Evolutionary conservation across 2,888 invertebrate species (phyloP), one percentile per base, ranked within the genome.

Genomic region (Eucera pruinosa): DNA sequence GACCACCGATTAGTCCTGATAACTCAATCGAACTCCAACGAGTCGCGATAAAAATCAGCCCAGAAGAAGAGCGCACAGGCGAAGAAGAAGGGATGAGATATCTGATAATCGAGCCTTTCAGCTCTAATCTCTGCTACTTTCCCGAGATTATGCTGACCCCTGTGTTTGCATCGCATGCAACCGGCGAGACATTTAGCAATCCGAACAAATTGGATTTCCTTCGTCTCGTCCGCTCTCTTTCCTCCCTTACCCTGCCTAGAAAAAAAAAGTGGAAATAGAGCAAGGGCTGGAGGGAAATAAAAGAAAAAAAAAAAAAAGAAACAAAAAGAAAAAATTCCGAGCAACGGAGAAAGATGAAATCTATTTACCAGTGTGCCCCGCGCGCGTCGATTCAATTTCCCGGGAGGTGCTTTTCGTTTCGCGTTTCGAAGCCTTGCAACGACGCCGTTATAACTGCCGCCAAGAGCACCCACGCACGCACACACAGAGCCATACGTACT

Each of bases 381-480:
- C 7, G 58, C 68, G 79, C 82, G 68, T 75, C 82, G 82, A 83
- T 83, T 78, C 82, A 82, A 83, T 83, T 83, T 83, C 74, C 82
- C 72, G 71, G 57, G 78, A 61, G 82, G 78, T 72, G 77, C 68
- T 80, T 61, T 80, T 75, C 80, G 74, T 80, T 78, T 66, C 80
- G 73, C 81, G 80, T 81, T 82, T 78, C 71, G 80, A 82, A 80
- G 74, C 57, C 78, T 67, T 57, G 60, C 55, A 72, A 82, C 82
- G 66, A 80, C 73, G 67, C 67, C 61, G 80, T 72, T 77, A 64
- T 77, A 68, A 72, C 78, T 67, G 58, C 65, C 57, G 25, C 66
- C 27, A 43, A 18, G 43, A 13, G 39, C 18, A 18, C 27, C 6
- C n/a, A 41, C 6, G 3, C 1, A 1, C 6, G 20, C 23, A 11